Evolutionary conservation across 53 echinoderm and acorn worm species (phyloP).

Genomic region (Arbacia lixula): DNA sequence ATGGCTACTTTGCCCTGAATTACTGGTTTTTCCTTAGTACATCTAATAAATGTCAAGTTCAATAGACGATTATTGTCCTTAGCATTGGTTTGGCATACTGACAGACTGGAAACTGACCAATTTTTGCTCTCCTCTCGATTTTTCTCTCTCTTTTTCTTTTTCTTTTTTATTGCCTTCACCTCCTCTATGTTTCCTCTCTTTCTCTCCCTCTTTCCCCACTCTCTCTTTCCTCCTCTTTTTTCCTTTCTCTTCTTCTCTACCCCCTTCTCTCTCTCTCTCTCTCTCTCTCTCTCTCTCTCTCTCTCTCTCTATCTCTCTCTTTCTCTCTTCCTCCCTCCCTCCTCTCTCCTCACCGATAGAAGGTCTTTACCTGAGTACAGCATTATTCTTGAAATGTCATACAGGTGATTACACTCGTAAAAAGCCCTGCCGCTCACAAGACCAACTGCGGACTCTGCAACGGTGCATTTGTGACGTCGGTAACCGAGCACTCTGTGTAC

Average conservation of each 20-base stretch:
- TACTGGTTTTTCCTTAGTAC: no score
- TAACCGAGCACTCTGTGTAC: neutral
- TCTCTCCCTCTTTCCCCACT: neutral
- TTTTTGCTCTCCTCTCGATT: no score
- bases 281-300: neutral
- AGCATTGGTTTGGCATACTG: no score
- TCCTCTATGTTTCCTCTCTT: neutral
- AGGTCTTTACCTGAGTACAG: conserved; percentile 9
- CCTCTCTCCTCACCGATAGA: conserved; percentile 2
- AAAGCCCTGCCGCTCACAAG: neutral
- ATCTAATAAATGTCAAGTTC: no score
- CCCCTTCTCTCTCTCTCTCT: neutral
- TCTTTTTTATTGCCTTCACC: neutral
- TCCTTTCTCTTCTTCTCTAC: neutral
- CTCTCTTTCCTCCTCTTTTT: neutral
- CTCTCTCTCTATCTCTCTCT: neutral
- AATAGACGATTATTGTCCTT: no score
- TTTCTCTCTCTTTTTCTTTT: neutral
- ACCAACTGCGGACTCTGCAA: neutral
- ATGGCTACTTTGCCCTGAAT: no score
- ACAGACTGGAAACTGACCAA: no score
- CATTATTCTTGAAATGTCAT: conserved; percentile 23
- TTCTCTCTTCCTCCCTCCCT: neutral
- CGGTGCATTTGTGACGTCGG: conserved; percentile 18
- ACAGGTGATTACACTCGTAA: conserved; percentile 24